These are phyloP conservation scores for Cerastoderma edule DNA, from an alignment of 2,888 invertebrate genomes.

Conservation along the genomic window DNA sequence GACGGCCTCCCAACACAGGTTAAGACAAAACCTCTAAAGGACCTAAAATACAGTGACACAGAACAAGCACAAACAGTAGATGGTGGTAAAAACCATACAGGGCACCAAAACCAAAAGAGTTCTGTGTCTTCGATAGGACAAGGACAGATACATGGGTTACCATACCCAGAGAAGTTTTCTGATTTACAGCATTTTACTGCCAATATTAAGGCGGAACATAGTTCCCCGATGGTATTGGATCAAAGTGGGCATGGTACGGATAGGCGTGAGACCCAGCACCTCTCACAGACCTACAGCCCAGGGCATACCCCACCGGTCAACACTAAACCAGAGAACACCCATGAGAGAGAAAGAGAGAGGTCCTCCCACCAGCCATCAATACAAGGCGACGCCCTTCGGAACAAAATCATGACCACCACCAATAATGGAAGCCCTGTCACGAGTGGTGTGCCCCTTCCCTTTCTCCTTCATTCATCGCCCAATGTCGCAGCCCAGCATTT, in stretches of 20 bases:
- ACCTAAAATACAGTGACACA: conserved; percentile 28
- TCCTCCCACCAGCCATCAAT: too few relatives aligned
- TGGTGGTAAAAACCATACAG: conserved; percentile 6
- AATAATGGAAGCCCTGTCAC: not conserved
- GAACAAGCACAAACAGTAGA: too few relatives aligned
- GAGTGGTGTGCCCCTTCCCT: conserved; percentile 4
- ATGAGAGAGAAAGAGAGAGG: too few relatives aligned
- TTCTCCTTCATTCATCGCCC: conserved; percentile 2
- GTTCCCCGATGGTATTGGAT: not conserved
- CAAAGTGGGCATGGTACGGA: not conserved
- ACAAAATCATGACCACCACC: not conserved
- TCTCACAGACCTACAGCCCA: conserved; percentile 13
- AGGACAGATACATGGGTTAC: not conserved
- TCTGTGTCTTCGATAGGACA: not conserved
- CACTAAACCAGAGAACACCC: not conserved
- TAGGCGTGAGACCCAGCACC: not conserved
- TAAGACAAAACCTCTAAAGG: conserved; percentile 34
- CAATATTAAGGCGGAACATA: not conserved
- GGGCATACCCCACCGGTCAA: conserved; percentile 1
- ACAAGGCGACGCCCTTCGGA: not conserved
- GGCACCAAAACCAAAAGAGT: too few relatives aligned
- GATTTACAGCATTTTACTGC: not conserved
- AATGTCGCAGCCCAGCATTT: not conserved
- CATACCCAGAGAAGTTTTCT: not conserved
- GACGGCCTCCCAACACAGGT: conserved; percentile 46